Percentiles rank a stretch among this genome's conserved stretches.
These are phyloP conservation scores for Epirrita christyi DNA, from an alignment of 2,888 invertebrate genomes.

Conservation along the genomic window DNA sequence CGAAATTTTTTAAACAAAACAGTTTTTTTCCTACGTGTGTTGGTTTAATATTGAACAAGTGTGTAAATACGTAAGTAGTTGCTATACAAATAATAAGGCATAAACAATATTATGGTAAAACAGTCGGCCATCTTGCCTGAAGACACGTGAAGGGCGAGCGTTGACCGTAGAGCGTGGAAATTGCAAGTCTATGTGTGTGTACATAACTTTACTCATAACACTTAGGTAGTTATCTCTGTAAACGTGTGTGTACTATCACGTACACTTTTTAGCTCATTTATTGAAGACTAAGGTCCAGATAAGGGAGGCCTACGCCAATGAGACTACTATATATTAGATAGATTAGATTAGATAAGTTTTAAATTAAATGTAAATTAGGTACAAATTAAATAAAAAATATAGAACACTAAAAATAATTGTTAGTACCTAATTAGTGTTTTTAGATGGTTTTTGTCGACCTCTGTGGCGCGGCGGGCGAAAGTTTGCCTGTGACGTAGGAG, in stretches of 20 bases:
- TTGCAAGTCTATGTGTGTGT: background rate
- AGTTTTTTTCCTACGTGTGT: too few species aligned
- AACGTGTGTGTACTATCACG: background rate
- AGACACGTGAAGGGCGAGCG: constrained; percentile 34
- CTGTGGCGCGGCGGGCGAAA: too few species aligned
- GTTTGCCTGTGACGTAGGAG: too few species aligned
- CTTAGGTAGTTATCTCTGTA: background rate
- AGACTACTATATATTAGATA: too few species aligned
- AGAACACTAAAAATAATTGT: too few species aligned
- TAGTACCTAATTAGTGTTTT: too few species aligned
- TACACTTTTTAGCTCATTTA: background rate
- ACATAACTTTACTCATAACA: background rate
- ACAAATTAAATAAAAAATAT: too few species aligned
- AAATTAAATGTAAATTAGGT: too few species aligned
- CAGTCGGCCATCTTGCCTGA: constrained; percentile 38
- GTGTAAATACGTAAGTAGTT: background rate
- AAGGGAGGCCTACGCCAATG: too few species aligned
- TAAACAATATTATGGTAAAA: constrained; percentile 8
- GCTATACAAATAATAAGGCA: background rate
- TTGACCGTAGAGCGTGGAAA: constrained; percentile 43
- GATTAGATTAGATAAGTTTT: too few species aligned
- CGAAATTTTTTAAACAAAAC: too few species aligned
- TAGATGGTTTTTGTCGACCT: too few species aligned
- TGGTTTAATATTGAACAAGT: background rate
- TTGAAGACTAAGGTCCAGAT: background rate